Evolutionary conservation across 2,113 vertebrate genomes (phyloP).

Genomic region (Vulpes ferrilata): DNA sequence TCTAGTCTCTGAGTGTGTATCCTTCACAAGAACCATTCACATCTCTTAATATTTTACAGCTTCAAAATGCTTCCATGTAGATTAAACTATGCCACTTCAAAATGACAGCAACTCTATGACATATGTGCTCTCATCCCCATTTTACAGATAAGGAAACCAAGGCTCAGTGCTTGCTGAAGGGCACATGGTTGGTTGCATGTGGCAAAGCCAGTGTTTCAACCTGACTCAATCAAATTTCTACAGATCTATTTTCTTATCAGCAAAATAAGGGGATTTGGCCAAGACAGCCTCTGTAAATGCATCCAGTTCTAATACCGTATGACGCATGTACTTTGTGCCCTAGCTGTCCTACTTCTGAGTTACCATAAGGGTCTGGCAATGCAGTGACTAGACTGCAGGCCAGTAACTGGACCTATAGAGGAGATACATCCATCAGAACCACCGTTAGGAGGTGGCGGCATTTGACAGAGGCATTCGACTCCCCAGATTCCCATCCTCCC

Average conservation of each 20-base stretch:
- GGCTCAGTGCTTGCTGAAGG: background rate
- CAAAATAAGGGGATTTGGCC: background rate
- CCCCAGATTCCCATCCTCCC: background rate
- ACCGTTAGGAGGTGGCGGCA: rapidly evolving
- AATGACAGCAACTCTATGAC: background rate
- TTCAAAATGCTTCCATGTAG: background rate
- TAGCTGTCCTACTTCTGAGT: background rate
- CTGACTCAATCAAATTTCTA: background rate
- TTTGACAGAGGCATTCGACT: background rate
- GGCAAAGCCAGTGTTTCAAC: background rate
- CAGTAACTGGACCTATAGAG: background rate
- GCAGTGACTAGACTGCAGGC: background rate
- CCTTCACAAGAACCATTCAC: background rate
- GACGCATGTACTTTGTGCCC: rapidly evolving
- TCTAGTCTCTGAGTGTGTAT: background rate
- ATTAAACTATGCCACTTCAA: background rate
- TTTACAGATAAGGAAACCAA: background rate
- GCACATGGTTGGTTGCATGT: background rate
- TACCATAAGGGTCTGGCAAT: rapidly evolving
- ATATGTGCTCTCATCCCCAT: background rate
- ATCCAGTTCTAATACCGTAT: background rate
- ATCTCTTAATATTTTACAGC: background rate
- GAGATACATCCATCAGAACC: background rate
- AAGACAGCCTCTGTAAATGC: background rate
- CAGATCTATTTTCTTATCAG: background rate